Evolutionary conservation across 2,113 vertebrate species (phyloP).

Genomic region (Pica pica): DNA sequence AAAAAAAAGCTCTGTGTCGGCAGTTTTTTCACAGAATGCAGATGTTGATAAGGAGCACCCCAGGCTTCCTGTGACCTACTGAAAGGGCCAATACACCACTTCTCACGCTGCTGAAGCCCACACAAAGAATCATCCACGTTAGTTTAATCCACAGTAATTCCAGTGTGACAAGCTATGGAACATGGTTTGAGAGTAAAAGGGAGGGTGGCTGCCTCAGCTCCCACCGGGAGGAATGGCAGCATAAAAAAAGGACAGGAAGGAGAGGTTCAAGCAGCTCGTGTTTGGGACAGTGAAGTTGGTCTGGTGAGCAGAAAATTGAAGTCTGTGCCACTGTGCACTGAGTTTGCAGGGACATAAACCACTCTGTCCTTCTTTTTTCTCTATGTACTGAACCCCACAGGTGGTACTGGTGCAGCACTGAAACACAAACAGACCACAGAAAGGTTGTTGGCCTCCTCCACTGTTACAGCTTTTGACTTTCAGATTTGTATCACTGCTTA

Average conservation of each 20-base stretch:
- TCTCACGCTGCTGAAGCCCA: neutral
- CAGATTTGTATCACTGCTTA: neutral
- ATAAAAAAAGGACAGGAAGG: neutral
- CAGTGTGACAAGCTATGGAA: neutral
- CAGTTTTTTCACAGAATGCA: conserved; percentile 7
- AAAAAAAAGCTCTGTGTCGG: neutral
- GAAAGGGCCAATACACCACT: neutral
- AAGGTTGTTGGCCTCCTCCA: neutral
- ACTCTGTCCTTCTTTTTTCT: neutral
- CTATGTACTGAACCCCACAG: neutral
- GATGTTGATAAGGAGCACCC: neutral
- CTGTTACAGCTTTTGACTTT: neutral
- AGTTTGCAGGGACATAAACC: neutral
- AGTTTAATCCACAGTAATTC: neutral
- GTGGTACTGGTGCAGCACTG: neutral
- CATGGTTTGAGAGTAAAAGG: neutral
- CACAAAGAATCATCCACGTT: neutral
- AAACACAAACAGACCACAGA: neutral
- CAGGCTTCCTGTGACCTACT: neutral
- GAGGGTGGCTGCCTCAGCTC: neutral
- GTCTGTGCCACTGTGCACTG: neutral
- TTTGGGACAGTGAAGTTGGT: neutral
- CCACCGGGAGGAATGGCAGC: neutral
- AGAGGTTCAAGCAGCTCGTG: neutral
- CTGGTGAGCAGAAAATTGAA: neutral